These are phyloP conservation scores for Shargacucullia verbasci DNA, from an alignment of 2,888 invertebrate genomes.

Conservation along the genomic window DNA sequence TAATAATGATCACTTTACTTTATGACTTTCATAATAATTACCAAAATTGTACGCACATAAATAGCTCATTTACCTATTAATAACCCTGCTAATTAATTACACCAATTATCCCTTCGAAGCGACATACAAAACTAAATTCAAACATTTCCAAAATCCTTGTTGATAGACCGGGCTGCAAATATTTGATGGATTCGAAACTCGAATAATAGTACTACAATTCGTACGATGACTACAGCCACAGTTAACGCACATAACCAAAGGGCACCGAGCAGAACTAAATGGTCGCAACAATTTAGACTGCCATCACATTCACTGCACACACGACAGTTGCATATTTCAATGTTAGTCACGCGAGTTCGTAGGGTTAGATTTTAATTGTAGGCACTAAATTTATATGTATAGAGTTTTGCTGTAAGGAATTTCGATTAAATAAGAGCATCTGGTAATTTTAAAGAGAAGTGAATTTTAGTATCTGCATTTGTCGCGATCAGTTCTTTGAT, in stretches of 20 bases:
- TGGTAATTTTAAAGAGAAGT: neutral
- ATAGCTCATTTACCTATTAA: too few relatives aligned
- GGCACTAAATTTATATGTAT: constrained; percentile 31
- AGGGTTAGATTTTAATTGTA: constrained; percentile 55
- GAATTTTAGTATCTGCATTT: too few relatives aligned
- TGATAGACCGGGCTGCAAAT: neutral
- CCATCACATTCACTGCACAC: constrained; percentile 71
- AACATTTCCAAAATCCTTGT: neutral
- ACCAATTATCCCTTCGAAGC: neutral
- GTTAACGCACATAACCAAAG: constrained; percentile 44
- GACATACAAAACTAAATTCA: neutral
- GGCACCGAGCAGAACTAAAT: constrained; percentile 70
- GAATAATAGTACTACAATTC: constrained; percentile 29
- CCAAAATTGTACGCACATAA: too few relatives aligned
- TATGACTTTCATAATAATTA: too few relatives aligned
- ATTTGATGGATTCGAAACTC: constrained; percentile 6
- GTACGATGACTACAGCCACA: constrained; percentile 20
- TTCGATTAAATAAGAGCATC: constrained; percentile 2
- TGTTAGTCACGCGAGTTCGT: constrained; percentile 78
- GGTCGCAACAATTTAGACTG: constrained; percentile 72
- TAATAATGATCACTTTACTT: too few relatives aligned
- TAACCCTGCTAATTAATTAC: too few relatives aligned
- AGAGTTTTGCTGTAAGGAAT: constrained; percentile 4
- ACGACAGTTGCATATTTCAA: constrained; percentile 83
- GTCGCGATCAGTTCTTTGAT: too few relatives aligned